Conservation (phyloP, 2,888 invertebrate genomes). For the Polydrusus tereticollis region DNA sequence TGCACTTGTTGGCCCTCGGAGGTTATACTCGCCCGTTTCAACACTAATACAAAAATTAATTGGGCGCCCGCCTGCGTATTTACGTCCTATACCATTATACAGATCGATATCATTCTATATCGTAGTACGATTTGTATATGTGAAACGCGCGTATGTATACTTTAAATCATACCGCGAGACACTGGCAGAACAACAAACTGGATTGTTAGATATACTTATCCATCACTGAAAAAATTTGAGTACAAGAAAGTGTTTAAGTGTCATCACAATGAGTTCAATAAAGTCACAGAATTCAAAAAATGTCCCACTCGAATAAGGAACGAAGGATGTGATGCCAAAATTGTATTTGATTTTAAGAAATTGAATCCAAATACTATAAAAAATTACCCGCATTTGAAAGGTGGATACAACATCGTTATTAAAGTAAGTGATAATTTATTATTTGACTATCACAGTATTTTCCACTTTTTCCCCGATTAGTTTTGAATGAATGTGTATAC, state of each 20-base stretch:
- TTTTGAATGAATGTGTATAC: too few species aligned
- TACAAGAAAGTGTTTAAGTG: conserved; percentile 2
- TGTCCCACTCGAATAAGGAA: conserved; percentile 3
- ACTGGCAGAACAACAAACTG: conserved; percentile 4
- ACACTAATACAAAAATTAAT: too few species aligned
- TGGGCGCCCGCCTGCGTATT: too few species aligned
- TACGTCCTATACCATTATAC: too few species aligned
- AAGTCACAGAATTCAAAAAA: conserved; percentile 12
- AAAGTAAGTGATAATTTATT: not conserved
- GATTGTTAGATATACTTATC: conserved; percentile 14
- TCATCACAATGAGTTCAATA: conserved; percentile 12
- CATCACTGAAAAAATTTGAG: conserved; percentile 1
- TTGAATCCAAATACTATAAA: conserved; percentile 13
- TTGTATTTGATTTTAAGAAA: conserved; percentile 5
- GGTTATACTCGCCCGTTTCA: too few species aligned
- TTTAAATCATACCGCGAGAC: too few species aligned
- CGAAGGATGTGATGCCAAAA: conserved; percentile 5
- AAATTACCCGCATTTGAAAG: conserved; percentile 4
- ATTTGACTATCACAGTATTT: too few species aligned
- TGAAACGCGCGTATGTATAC: too few species aligned
- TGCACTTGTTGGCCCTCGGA: too few species aligned
- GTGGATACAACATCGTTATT: conserved; percentile 10
- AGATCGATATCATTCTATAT: too few species aligned
- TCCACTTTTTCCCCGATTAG: too few species aligned
- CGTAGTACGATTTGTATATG: too few species aligned